phyloP scores from a whole-genome alignment of 2,113 vertebrate genomes.

The Boulengeromyrus knoepffleri region DNA sequence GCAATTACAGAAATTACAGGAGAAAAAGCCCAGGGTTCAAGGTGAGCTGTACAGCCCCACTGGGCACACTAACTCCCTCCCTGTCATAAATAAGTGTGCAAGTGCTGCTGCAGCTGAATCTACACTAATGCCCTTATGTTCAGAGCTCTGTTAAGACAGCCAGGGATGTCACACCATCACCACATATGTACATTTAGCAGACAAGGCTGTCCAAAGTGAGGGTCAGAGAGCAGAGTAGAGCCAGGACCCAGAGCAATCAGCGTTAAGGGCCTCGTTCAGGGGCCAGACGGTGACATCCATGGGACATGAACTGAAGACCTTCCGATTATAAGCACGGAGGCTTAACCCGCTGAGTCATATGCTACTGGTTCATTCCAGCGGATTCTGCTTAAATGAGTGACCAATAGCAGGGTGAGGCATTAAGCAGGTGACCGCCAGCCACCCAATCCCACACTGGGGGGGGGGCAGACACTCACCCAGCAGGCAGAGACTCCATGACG shows the following conservation, averaged over 20 bases:
- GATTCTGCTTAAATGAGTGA: background rate
- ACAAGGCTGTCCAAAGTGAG: background rate
- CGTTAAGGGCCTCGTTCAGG: background rate
- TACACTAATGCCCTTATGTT: background rate
- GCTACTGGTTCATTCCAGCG: background rate
- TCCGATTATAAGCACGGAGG: background rate
- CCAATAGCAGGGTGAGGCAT: background rate
- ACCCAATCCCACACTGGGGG: background rate
- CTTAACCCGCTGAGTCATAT: background rate
- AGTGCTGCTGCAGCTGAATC: background rate
- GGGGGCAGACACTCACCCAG: constrained; percentile 64
- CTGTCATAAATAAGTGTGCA: background rate
- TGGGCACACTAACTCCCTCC: background rate
- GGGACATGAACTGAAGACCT: background rate
- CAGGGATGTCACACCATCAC: background rate
- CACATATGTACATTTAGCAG: background rate
- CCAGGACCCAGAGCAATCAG: background rate
- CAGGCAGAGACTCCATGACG: constrained; percentile 68
- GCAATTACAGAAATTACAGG: background rate
- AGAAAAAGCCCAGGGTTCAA: background rate
- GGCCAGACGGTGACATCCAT: background rate
- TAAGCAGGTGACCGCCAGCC: background rate
- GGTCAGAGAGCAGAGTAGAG: background rate
- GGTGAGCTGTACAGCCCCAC: background rate
- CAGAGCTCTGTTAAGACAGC: background rate